phyloP scores from a whole-genome alignment of 1,140 invertebrate species.

The Sycophila sp. region DNA sequence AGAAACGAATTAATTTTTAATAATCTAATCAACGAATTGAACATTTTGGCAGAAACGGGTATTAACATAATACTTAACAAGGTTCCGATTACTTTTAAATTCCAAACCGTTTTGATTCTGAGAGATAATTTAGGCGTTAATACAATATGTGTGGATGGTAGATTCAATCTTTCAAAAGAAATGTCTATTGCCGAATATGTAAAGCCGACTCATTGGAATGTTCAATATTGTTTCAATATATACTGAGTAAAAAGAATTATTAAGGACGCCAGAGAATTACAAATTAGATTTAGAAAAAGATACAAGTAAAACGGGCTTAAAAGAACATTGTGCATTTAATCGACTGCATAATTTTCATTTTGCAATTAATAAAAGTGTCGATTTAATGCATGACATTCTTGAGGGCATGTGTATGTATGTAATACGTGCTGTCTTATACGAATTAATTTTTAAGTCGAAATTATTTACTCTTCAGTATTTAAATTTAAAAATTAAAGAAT shows the following conservation, averaged over 20 bases:
- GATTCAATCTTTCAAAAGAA: slow-evolving; percentile 31
- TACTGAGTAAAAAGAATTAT: slow-evolving; percentile 26
- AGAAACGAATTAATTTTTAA: slow-evolving; percentile 4
- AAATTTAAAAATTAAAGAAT: slow-evolving; percentile 19
- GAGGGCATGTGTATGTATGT: slow-evolving; percentile 23
- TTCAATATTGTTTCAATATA: slow-evolving; percentile 16
- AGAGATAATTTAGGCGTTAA: too few species aligned
- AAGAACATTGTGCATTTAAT: slow-evolving; percentile 55
- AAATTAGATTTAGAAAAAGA: slow-evolving; percentile 18
- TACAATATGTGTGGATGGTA: slow-evolving; percentile 41
- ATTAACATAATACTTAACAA: slow-evolving; percentile 31
- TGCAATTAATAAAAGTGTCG: slow-evolving; percentile 50
- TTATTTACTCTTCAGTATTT: slow-evolving; percentile 9
- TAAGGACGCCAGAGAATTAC: slow-evolving; percentile 35
- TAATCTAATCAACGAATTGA: slow-evolving; percentile 30
- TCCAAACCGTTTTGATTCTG: slow-evolving; percentile 36
- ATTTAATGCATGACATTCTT: slow-evolving; percentile 41
- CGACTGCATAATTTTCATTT: slow-evolving; percentile 54
- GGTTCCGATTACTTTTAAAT: slow-evolving; percentile 24
- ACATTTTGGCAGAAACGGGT: slow-evolving; percentile 14
- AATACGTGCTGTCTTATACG: not conserved
- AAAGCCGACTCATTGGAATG: slow-evolving; percentile 23
- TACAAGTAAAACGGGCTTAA: slow-evolving; percentile 45
- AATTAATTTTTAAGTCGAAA: slow-evolving; percentile 3
- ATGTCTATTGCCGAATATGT: slow-evolving; percentile 41